phyloP scores from a whole-genome alignment of 2,797 vertebrate genomes.

The Tragopan temminckii region DNA sequence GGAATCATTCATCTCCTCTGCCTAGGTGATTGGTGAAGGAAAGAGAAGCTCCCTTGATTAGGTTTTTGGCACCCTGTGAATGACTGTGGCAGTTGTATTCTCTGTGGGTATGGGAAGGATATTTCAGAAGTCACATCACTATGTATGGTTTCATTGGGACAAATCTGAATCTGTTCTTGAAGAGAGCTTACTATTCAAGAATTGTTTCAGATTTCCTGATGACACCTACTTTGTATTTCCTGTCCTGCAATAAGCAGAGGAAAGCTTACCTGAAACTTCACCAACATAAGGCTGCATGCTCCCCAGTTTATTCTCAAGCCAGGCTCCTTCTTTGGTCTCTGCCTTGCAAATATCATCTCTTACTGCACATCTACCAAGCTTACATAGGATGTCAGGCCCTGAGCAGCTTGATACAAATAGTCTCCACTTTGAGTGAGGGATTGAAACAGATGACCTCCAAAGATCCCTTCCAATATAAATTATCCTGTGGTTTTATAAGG shows the following conservation, averaged over 20 bases:
- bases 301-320: not conserved
- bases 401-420: not conserved
- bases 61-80: not conserved
- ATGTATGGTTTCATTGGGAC: rapidly evolving
- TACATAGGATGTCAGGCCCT: not conserved
- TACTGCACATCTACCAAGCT: not conserved
- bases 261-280: not conserved
- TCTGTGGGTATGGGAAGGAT: not conserved
- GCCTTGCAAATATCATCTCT: not conserved
- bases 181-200: not conserved
- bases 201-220: not conserved
- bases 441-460: not conserved
- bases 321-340: not conserved
- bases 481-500: not conserved
- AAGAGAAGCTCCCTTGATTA: not conserved
- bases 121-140: not conserved
- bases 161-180: not conserved
- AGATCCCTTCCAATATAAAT: not conserved
- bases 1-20: not conserved
- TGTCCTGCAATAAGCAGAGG: not conserved
- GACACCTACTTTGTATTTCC: not conserved
- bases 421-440: not conserved
- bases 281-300: not conserved
- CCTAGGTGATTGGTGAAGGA: not conserved
- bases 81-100: not conserved